Evolutionary conservation across 2,113 vertebrate species (phyloP), one percentile per base, ranked within the genome.

Genomic region (Larimichthys polyactis): DNA sequence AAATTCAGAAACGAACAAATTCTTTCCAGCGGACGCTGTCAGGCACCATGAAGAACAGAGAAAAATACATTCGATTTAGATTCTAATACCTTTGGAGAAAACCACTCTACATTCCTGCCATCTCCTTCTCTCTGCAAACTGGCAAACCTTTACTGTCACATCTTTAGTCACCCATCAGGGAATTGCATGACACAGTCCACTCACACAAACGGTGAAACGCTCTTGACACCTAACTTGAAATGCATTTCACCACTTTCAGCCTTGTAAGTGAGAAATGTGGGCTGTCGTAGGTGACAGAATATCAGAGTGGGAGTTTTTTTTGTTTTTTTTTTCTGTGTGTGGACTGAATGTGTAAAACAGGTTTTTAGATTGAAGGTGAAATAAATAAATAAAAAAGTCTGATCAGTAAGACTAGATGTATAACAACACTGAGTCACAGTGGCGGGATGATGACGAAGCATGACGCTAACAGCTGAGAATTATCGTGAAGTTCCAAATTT

Each of bases 221-320:
- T 81, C 78, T 84, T 79, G 63, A 88, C 85, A 87, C 78, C 17
- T 82, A 78, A 40, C 76, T 70, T 81, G 55, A 72, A 63, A 81
- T 73, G 78, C 72, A 29, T 82, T 84, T 84, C 44, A 78, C 78
- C 64, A 29, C 71, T 86, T 69, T 67, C 52, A 32, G 22, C 22
- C 40, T 67, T 55, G 54, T 57, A 58, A 75, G 62, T 6, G 8
- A 60, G 59, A 66, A 4, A 57, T 51, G 40, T 52, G 19, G 36
- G 60, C 48, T 69, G 19, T 69, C 52, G 75, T 36, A 36, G 75
- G 58, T 74, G 80, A 82, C 63, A 51, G 65, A 67, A 32, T 15
- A 0, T n/a, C 62, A 44, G 29, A 14, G 40, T 48, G n/a, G 36
- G n/a, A 19, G 5, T 11, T 36, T 40, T 40, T 8, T 40, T 40